Conservation (phyloP, 1,140 invertebrate species). For the Drosophila pachea region DNA sequence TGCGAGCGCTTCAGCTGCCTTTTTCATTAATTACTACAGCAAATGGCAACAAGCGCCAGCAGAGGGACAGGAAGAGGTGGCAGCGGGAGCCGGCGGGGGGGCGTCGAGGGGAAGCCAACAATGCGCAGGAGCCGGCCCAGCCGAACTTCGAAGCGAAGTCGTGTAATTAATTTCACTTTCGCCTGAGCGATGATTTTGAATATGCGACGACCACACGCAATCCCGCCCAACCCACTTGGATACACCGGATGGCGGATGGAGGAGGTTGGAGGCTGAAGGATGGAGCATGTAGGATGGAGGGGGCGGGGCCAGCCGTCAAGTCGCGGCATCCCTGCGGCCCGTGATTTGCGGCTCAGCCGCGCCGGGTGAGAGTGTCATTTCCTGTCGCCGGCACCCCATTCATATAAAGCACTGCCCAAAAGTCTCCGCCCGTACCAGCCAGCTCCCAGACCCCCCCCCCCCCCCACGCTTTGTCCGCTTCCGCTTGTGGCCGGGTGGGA, state of each 20-base stretch:
- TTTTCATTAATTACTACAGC: constrained; percentile 67
- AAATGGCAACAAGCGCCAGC: constrained; percentile 26
- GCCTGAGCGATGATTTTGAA: constrained; percentile 74
- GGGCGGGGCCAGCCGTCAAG: no score
- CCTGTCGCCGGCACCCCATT: constrained; percentile 31
- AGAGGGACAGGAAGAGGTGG: not conserved
- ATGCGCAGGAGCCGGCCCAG: constrained; percentile 25
- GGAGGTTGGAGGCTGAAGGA: no score
- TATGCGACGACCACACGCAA: constrained; percentile 61
- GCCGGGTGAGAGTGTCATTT: constrained; percentile 42
- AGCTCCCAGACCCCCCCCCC: not conserved
- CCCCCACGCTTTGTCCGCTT: not conserved
- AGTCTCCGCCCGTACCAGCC: no score
- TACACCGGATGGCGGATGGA: no score
- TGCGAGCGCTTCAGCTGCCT: constrained; percentile 26
- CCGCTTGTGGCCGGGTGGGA: constrained; percentile 21
- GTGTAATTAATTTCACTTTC: constrained; percentile 76
- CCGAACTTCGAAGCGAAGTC: constrained; percentile 32
- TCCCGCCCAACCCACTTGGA: constrained; percentile 3
- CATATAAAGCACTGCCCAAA: not conserved
- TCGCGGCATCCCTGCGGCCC: no score
- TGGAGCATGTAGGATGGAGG: no score
- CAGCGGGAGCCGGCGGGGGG: not conserved
- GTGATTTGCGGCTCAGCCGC: no score
- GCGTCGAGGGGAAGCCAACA: not conserved